phyloP scores from a whole-genome alignment of 2,888 invertebrate species.

The Andrena dorsata region DNA sequence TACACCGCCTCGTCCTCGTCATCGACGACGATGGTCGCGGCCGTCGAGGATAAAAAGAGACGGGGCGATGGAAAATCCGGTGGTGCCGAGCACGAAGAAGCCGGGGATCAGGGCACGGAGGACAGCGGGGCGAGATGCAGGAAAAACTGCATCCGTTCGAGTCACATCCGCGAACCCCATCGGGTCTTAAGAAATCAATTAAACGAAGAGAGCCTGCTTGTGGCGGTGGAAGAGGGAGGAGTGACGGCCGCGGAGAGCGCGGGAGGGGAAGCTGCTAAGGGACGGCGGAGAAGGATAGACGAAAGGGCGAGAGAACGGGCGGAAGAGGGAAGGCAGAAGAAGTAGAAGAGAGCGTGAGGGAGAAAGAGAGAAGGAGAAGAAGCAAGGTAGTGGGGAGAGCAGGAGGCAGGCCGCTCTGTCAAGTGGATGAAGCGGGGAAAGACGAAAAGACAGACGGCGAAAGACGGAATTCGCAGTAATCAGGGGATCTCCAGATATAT shows the following conservation, averaged over 20 bases:
- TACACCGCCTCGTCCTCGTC: constrained; percentile 39
- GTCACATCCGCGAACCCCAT: constrained; percentile 80
- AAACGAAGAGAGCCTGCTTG: constrained; percentile 70
- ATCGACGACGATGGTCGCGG: constrained; percentile 38
- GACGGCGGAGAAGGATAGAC: constrained; percentile 65
- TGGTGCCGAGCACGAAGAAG: constrained; percentile 34
- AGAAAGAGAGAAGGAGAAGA: constrained; percentile 37
- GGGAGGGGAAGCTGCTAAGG: constrained; percentile 66
- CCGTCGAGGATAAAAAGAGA: constrained; percentile 61
- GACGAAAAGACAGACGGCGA: constrained; percentile 79
- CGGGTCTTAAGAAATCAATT: constrained; percentile 81
- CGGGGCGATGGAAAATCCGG: constrained; percentile 62
- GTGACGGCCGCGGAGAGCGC: constrained; percentile 60
- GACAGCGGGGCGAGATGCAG: constrained; percentile 65
- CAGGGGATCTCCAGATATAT: constrained; percentile 76
- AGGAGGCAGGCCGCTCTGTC: constrained; percentile 73
- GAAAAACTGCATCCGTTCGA: constrained; percentile 77
- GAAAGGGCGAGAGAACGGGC: constrained; percentile 45
- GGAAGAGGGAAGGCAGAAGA: constrained; percentile 38
- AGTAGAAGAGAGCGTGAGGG: constrained; percentile 21
- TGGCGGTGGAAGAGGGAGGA: constrained; percentile 65
- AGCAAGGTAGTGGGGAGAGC: constrained; percentile 68
- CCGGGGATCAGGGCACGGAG: constrained; percentile 59
- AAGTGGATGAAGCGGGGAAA: constrained; percentile 83
- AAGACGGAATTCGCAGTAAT: constrained; percentile 83